Conservation (phyloP, 2,797 vertebrate species). For the Rhynchonycteris naso region DNA sequence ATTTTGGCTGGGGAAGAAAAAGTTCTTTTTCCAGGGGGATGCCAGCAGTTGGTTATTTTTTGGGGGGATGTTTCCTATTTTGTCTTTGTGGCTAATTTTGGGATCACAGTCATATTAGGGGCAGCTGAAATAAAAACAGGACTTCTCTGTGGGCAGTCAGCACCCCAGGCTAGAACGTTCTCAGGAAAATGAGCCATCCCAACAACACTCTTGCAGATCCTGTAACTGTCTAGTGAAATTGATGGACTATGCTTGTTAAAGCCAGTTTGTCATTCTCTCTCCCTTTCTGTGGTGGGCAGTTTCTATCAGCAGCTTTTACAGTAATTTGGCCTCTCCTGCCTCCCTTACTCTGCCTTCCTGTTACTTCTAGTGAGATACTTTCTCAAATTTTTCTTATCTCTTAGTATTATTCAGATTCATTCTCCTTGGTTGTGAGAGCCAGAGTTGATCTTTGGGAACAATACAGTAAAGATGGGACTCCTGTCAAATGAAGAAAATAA, state of each 20-base stretch:
- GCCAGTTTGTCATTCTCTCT: background rate
- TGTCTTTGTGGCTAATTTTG: constrained; percentile 10
- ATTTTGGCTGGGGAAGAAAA: background rate
- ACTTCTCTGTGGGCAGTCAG: background rate
- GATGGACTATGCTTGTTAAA: constrained; percentile 36
- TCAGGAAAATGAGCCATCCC: background rate
- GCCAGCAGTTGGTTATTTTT: background rate
- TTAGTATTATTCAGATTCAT: background rate
- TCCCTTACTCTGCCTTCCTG: background rate
- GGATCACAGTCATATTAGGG: background rate
- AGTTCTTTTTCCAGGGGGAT: background rate
- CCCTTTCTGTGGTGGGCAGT: background rate
- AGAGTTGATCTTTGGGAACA: constrained; percentile 35
- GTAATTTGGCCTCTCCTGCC: background rate
- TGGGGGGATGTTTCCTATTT: background rate
- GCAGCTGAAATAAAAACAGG: background rate
- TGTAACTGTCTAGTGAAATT: background rate
- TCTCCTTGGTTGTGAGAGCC: background rate
- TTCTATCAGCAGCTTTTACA: background rate
- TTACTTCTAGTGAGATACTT: background rate
- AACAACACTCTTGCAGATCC: background rate
- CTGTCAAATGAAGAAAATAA: constrained; percentile 11
- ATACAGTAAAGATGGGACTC: background rate
- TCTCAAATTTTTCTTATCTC: background rate
- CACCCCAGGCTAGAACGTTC: background rate